Percentiles rank a stretch among this genome's conserved stretches.
phyloP scores from a whole-genome alignment of 2,888 invertebrate genomes.

The Cepaea hortensis region DNA sequence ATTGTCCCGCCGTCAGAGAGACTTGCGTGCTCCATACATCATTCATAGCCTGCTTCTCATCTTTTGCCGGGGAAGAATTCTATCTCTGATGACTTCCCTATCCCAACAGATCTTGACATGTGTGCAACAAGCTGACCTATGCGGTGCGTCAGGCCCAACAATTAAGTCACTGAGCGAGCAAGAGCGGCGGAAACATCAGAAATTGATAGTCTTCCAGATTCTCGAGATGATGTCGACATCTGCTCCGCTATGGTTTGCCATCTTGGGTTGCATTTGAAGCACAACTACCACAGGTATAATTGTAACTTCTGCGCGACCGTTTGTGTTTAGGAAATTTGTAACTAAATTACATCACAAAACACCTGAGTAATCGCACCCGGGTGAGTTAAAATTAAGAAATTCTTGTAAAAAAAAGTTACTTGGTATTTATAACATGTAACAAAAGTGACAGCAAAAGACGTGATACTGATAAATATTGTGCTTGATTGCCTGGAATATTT shows the following conservation, averaged over 20 bases:
- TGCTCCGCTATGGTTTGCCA: background rate
- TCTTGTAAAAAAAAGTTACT: too few species aligned
- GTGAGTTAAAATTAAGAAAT: too few species aligned
- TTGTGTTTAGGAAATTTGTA: too few species aligned
- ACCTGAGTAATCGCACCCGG: too few species aligned
- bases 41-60: background rate
- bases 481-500: too few species aligned
- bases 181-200: background rate
- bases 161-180: background rate
- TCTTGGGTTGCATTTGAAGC: background rate
- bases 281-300: background rate
- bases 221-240: background rate
- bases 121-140: background rate
- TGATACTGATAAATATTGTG: too few species aligned
- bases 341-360: too few species aligned
- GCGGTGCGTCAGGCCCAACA: background rate
- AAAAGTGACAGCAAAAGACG: too few species aligned
- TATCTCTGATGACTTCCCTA: background rate
- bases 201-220: background rate
- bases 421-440: too few species aligned
- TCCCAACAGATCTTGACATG: constrained; percentile 16
- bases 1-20: constrained; percentile 11
- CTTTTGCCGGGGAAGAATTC: constrained; percentile 1
- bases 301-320: too few species aligned
- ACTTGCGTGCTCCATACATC: constrained; percentile 22